phyloP scores from a whole-genome alignment of 2,113 vertebrate species.

The Arizona elegans region DNA sequence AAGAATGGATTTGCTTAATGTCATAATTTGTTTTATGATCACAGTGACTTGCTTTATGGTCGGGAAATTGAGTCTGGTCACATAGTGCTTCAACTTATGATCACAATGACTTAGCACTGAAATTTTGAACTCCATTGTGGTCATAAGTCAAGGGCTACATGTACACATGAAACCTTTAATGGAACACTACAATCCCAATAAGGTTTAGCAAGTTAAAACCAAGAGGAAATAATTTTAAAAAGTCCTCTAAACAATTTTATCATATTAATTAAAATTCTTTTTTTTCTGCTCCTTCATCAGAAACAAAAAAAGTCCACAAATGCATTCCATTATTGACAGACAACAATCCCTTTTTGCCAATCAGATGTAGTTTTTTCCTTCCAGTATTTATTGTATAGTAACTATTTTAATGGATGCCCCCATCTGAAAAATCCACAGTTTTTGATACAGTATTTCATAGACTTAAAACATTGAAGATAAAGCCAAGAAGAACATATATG shows the following conservation, averaged over 20 bases:
- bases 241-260: neutral
- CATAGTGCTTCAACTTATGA: too few relatives aligned
- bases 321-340: neutral
- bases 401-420: neutral
- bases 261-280: neutral
- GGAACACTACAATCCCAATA: neutral
- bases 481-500: neutral
- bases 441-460: neutral
- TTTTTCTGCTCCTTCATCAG: neutral
- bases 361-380: neutral
- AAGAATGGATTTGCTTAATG: too few relatives aligned
- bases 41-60: too few relatives aligned
- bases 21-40: too few relatives aligned
- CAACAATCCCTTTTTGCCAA: neutral
- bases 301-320: neutral
- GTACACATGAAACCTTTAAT: neutral
- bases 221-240: neutral
- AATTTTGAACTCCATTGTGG: too few relatives aligned
- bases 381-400: neutral
- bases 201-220: neutral
- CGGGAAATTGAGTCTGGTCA: too few relatives aligned
- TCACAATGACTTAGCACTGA: too few relatives aligned
- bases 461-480: neutral
- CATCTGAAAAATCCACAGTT: neutral
- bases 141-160: neutral